A percentile compares a stretch with the other conserved stretches of the same genome.
These are phyloP conservation scores for Brachyalestes nurse DNA, from an alignment of 2,797 vertebrate species.

Conservation along the genomic window DNA sequence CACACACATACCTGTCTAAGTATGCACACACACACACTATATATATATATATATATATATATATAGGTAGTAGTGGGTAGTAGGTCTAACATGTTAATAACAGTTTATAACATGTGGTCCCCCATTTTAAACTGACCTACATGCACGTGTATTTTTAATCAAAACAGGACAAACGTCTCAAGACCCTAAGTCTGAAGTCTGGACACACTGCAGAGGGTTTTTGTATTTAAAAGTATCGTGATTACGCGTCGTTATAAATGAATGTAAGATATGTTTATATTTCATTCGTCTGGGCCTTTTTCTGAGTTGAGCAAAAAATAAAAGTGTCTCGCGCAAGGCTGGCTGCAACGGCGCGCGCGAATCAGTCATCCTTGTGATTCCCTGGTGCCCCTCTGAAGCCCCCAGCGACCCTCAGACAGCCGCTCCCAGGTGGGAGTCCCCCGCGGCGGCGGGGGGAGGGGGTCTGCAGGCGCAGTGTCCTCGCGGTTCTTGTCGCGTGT, in stretches of 20 bases:
- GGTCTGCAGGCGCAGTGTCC: conserved; percentile 49
- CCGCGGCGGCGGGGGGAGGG: conserved; percentile 31
- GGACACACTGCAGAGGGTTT: background rate
- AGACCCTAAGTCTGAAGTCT: background rate
- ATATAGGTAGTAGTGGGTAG: too few relatives aligned
- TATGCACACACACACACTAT: too few relatives aligned
- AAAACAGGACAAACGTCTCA: background rate
- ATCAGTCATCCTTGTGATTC: conserved; percentile 61
- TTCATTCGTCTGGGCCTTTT: conserved; percentile 30
- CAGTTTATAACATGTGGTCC: background rate
- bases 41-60: too few relatives aligned
- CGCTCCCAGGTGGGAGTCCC: conserved; percentile 63
- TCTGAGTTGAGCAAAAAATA: conserved; percentile 12
- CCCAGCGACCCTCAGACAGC: conserved; percentile 63
- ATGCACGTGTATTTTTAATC: background rate
- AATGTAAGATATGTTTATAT: background rate
- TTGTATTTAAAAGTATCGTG: background rate
- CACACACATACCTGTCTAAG: too few relatives aligned
- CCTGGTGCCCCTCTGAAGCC: conserved; percentile 52
- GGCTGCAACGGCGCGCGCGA: conserved; percentile 48
- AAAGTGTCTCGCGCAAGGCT: conserved; percentile 41
- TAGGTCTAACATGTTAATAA: background rate
- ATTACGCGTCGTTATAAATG: conserved; percentile 11
- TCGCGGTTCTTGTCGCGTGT: conserved; percentile 24
- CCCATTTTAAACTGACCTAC: background rate